These are phyloP conservation scores for Nephrocerus scutellatus DNA, from an alignment of 2,888 invertebrate species.

Conservation along the genomic window DNA sequence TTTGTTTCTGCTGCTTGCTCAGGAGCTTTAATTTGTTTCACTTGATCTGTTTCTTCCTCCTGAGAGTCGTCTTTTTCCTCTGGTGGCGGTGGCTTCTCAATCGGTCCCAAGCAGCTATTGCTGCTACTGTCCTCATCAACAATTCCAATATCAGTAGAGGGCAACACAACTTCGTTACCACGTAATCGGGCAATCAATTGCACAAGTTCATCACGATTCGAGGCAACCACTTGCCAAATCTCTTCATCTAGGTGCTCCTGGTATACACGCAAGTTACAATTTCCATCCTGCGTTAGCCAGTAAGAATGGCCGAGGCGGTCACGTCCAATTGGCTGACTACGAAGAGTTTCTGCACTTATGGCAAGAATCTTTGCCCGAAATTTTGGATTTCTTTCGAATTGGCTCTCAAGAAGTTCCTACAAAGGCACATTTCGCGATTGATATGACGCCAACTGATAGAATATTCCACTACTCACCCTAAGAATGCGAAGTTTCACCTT, in stretches of 20 bases:
- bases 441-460: too few species aligned
- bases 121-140: conserved; percentile 62
- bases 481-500: conserved; percentile 82
- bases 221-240: conserved; percentile 87
- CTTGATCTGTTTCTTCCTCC: conserved; percentile 51
- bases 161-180: conserved; percentile 60
- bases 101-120: conserved; percentile 35
- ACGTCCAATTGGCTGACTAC: conserved; percentile 82
- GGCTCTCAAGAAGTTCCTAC: conserved; percentile 82
- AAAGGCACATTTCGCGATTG: conserved; percentile 25
- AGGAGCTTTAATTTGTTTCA: conserved; percentile 50
- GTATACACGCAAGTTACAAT: conserved; percentile 84
- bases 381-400: conserved; percentile 89
- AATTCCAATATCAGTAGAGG: conserved; percentile 50
- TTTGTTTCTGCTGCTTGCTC: conserved; percentile 46
- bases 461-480: conserved; percentile 62
- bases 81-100: conserved; percentile 30
- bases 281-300: conserved; percentile 87
- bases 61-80: conserved; percentile 49
- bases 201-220: conserved; percentile 73
- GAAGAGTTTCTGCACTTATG: conserved; percentile 68
- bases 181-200: conserved; percentile 69
- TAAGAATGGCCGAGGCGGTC: conserved; percentile 88
- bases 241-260: conserved; percentile 95
- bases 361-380: conserved; percentile 85